Conservation (phyloP, 2,797 vertebrate genomes). For the Rhinoraja longicauda region DNA sequence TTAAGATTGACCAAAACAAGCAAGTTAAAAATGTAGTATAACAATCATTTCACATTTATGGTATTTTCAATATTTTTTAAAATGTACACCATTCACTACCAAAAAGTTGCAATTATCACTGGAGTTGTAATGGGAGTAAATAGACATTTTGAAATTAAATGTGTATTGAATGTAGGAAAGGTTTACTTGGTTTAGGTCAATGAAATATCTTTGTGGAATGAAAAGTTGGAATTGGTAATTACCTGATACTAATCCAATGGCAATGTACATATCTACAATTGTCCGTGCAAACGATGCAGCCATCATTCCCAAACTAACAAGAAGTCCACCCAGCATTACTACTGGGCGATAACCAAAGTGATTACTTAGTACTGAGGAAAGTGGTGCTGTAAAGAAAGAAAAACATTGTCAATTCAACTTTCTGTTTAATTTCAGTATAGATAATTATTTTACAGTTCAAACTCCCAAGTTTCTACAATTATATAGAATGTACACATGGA, state of each 20-base stretch:
- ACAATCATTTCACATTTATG: neutral
- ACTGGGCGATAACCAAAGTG: constrained; percentile 72
- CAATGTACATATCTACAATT: constrained; percentile 81
- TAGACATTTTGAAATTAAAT: neutral
- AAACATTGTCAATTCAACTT: neutral
- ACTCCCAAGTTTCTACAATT: neutral
- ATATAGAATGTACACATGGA: neutral
- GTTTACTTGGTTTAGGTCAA: neutral
- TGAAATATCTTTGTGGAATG: neutral
- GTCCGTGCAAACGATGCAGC: constrained; percentile 64
- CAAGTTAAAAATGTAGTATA: neutral
- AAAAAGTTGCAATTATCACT: neutral
- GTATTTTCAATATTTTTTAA: neutral
- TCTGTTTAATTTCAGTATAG: neutral
- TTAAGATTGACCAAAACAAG: neutral
- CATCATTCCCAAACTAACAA: constrained; percentile 75
- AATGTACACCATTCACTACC: neutral
- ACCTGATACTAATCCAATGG: constrained; percentile 78
- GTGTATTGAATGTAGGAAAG: neutral
- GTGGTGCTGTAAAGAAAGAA: constrained; percentile 64
- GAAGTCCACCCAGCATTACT: constrained; percentile 78
- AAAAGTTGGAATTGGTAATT: constrained; percentile 43
- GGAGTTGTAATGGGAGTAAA: neutral
- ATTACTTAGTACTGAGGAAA: constrained; percentile 75
- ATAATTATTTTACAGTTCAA: constrained; percentile 7